phyloP scores from a whole-genome alignment of 2,888 invertebrate species.

The Spodoptera exigua region DNA sequence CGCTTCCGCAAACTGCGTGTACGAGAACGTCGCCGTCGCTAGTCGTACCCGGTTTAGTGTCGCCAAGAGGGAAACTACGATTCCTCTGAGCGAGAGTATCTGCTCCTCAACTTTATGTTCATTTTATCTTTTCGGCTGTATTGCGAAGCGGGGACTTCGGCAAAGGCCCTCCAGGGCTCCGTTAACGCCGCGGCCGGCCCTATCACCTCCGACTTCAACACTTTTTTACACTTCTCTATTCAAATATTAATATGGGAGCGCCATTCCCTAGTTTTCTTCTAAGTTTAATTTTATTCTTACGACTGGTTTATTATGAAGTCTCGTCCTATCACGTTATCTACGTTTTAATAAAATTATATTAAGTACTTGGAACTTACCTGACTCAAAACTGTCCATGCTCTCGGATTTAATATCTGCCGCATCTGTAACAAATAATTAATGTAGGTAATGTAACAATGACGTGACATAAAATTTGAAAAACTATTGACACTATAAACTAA shows the following conservation, averaged over 20 bases:
- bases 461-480: too few species aligned
- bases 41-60: slow-evolving; percentile 80
- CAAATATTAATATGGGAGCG: slow-evolving; percentile 82
- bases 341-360: slow-evolving; percentile 20
- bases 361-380: slow-evolving; percentile 71
- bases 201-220: slow-evolving; percentile 79
- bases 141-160: slow-evolving; percentile 84
- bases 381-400: slow-evolving; percentile 86
- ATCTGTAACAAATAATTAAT: slow-evolving; percentile 76
- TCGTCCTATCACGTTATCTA: slow-evolving; percentile 43
- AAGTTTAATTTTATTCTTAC: slow-evolving; percentile 68
- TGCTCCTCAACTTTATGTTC: slow-evolving; percentile 88
- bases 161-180: slow-evolving; percentile 87
- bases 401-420: slow-evolving; percentile 83
- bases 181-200: slow-evolving; percentile 83
- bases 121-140: slow-evolving; percentile 89
- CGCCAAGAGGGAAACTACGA: slow-evolving; percentile 86
- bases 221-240: slow-evolving; percentile 84
- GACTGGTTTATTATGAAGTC: slow-evolving; percentile 56
- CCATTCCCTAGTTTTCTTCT: slow-evolving; percentile 65
- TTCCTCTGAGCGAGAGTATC: slow-evolving; percentile 87
- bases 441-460: too few species aligned
- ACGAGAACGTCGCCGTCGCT: slow-evolving; percentile 52
- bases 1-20: slow-evolving; percentile 79
- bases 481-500: too few species aligned